Evolutionary conservation across 2,113 vertebrate species (phyloP).

Genomic region (Dolichallabes microphthalmus): DNA sequence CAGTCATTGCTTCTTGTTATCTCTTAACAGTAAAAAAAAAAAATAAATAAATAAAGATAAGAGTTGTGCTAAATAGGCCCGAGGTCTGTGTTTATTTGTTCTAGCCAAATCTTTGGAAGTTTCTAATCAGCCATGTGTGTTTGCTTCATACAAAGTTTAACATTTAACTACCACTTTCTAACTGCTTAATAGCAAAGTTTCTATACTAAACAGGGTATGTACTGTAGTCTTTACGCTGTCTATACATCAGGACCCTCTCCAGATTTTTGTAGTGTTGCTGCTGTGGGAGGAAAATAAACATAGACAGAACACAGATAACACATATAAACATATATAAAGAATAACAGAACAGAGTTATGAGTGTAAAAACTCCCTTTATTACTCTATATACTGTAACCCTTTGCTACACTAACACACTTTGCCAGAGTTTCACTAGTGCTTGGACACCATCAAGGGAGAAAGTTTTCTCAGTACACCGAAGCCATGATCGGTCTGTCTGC

Average conservation of each 20-base stretch:
- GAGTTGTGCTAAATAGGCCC: neutral
- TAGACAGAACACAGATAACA: too few species aligned
- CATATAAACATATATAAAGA: too few species aligned
- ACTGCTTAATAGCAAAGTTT: neutral
- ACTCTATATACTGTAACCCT: too few species aligned
- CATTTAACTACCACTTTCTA: neutral
- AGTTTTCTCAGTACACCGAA: too few species aligned
- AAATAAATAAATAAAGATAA: neutral
- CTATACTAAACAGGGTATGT: neutral
- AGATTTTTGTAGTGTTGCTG: neutral
- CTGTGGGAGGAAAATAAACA: neutral
- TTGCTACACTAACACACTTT: too few species aligned
- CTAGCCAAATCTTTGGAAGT: neutral
- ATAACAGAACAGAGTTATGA: too few species aligned
- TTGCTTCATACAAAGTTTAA: neutral
- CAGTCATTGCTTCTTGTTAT: constrained; percentile 49
- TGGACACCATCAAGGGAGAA: too few species aligned
- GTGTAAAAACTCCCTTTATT: too few species aligned
- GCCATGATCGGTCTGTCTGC: too few species aligned
- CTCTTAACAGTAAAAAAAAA: neutral
- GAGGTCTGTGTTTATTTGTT: constrained; percentile 41
- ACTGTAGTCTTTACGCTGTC: neutral
- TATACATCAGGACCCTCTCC: neutral
- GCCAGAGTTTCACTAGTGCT: too few species aligned
- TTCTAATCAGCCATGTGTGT: neutral